Evolutionary conservation across 2,113 vertebrate genomes (phyloP), one percentile per base, ranked within the genome.

Genomic region (Pungitius pungitius): DNA sequence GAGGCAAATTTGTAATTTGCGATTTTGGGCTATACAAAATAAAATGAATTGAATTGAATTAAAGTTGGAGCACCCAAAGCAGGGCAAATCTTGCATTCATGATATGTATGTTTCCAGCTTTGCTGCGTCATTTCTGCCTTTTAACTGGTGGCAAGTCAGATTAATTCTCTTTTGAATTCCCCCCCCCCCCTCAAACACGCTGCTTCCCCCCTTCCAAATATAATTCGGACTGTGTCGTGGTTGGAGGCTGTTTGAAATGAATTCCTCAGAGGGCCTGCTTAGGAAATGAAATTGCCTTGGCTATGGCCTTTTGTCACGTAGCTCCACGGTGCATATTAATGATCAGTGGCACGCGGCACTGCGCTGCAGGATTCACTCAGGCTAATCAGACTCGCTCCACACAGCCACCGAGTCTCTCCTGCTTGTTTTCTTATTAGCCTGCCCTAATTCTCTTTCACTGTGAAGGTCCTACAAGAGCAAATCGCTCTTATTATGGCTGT

Each of bases 241-340:
- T 86, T 88, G 68, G 81, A 91, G 89, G 88, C 87, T 86, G 87
- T 84, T 84, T 87, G 75, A 90, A 91, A 92, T 92, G 42, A 92
- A 91, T 84, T 91, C 85, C 81, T 89, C 78, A 78, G 79, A 91
- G 85, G 77, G 57, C 63, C 65, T 84, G 77, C 85, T 87, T 86
- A 86, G 80, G 76, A 89, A 86, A 91, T 85, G 73, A 89, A 91
- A 92, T 91, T 90, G 91, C 87, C 69, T 85, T 58, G 24, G 77
- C 87, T 80, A 22, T 83, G 80, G 80, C 77, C 85, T 87, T 86
- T 90, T 83, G 74, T 83, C 70, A 84, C 54, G 22, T 80, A 64
- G 72, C 68, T 65, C 82, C 52, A 74, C 78, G 58, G 68, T 72
- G 90, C 84, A 91, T 91, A 85, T 88, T 89, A 92, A 91, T 90